Conservation (phyloP, 2,888 invertebrate genomes). For the Tuberolachnus salignus region DNA sequence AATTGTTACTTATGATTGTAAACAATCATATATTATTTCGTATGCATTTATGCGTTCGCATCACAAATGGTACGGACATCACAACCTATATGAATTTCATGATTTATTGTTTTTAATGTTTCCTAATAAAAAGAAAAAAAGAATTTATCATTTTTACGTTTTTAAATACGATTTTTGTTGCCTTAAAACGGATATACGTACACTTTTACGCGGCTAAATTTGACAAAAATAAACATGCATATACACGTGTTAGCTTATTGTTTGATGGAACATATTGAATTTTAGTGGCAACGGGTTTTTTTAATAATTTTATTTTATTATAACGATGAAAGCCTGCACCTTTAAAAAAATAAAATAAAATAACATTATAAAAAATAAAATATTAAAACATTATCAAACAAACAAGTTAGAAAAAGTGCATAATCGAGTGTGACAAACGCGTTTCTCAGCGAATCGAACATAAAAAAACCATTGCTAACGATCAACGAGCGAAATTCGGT, state of each 20-base stretch:
- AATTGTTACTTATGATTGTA: no score
- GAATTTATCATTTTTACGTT: neutral
- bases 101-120: neutral
- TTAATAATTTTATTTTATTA: no score
- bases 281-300: neutral
- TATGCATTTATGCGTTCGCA: neutral
- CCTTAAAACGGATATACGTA: neutral
- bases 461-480: no score
- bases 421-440: no score
- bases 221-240: neutral
- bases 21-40: neutral
- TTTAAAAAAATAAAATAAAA: no score
- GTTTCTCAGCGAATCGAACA: no score
- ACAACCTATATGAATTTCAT: neutral
- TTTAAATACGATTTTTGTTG: neutral
- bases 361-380: no score
- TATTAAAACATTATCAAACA: no score
- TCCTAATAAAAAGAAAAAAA: neutral
- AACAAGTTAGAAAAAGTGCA: no score
- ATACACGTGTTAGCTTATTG: neutral
- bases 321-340: neutral
- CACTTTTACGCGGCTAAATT: neutral
- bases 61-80: neutral
- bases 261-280: conserved; percentile 2
- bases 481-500: no score